Evolutionary conservation across 37 sponge, comb jelly and placozoan species (phyloP).

Genomic region (Axinella damicornis): DNA sequence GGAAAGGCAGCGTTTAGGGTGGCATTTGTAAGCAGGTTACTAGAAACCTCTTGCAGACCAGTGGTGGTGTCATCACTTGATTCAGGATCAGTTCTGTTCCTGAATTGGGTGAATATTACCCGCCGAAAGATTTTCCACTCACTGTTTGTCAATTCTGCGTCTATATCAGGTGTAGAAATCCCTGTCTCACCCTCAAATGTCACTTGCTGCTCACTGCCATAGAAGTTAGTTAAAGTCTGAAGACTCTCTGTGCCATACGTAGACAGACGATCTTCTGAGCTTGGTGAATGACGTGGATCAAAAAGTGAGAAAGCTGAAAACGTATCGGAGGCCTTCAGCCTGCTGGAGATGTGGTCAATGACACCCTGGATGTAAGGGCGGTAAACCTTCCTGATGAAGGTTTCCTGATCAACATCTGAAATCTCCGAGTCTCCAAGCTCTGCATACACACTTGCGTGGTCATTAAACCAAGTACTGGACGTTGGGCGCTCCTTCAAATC

Average conservation of each 20-base stretch:
- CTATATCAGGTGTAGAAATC: neutral
- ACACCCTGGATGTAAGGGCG: conserved; percentile 43
- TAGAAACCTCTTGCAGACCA: no score
- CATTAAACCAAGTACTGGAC: conserved; percentile 47
- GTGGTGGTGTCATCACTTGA: no score
- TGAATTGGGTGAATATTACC: neutral
- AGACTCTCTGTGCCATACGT: conserved; percentile 22
- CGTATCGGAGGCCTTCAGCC: conserved; percentile 30
- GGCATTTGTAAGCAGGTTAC: no score
- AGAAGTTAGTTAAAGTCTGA: conserved; percentile 26
- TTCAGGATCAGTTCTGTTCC: neutral
- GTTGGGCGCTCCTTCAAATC: conserved; percentile 28
- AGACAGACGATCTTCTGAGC: conserved; percentile 15
- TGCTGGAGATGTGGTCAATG: conserved; percentile 21
- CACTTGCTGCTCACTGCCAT: conserved; percentile 35
- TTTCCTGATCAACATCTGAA: conserved; percentile 32
- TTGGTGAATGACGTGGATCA: conserved; percentile 20
- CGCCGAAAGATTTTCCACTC: conserved; percentile 16
- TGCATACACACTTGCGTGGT: conserved; percentile 28
- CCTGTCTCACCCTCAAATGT: conserved; percentile 15
- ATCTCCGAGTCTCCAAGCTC: conserved; percentile 1
- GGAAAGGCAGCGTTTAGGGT: neutral
- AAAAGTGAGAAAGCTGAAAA: neutral
- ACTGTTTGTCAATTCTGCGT: neutral
- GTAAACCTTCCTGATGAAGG: conserved; percentile 33